Conservation (phyloP, 2,888 invertebrate genomes). For the Nebria brevicollis region DNA sequence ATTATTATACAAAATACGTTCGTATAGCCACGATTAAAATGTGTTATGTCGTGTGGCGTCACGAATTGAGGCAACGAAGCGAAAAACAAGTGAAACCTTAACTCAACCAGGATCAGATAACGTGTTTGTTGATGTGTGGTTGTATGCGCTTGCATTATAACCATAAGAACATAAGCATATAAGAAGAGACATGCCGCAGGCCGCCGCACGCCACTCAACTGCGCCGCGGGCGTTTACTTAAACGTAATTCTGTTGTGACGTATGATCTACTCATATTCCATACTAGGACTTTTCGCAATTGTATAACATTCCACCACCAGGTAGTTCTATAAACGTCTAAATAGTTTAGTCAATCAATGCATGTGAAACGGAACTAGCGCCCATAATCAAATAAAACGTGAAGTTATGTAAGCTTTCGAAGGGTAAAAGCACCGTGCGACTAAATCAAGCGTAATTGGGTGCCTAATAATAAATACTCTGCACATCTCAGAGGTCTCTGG, state of each 20-base stretch:
- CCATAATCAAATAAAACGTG: background rate
- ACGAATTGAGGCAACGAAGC: constrained; percentile 15
- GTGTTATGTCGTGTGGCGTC: constrained; percentile 21
- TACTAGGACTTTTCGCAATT: too few relatives aligned
- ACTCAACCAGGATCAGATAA: background rate
- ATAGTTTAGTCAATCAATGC: background rate
- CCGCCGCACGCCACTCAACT: constrained; percentile 1
- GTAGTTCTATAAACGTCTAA: too few relatives aligned
- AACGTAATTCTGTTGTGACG: constrained; percentile 8
- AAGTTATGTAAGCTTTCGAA: background rate
- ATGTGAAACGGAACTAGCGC: background rate
- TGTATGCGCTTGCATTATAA: background rate
- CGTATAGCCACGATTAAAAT: background rate
- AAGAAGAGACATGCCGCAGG: background rate
- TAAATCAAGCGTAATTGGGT: background rate
- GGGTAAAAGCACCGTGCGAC: background rate
- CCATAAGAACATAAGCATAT: background rate
- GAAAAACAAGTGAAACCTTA: constrained; percentile 8
- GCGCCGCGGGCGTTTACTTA: constrained; percentile 7
- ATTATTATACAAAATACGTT: background rate
- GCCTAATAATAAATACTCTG: background rate
- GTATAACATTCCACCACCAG: too few relatives aligned
- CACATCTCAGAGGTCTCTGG: background rate
- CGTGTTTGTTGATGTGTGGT: background rate
- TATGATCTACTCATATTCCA: background rate